These are phyloP conservation scores for Leptothorax acervorum DNA, from an alignment of 2,888 invertebrate species.

Conservation along the genomic window DNA sequence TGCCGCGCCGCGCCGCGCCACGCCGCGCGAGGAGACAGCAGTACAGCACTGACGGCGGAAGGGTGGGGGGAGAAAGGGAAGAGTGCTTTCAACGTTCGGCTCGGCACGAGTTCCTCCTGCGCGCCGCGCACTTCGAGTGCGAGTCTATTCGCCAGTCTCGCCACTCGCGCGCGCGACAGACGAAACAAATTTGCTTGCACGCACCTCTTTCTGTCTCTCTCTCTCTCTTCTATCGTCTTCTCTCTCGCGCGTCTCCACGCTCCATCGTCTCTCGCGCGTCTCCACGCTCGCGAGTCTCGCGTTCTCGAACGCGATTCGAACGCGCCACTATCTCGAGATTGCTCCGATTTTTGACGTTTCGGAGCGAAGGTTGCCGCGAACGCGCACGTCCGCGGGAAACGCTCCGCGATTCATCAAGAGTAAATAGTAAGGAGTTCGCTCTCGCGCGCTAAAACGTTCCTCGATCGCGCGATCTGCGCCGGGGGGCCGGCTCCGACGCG, in stretches of 20 bases:
- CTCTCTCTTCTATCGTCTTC: slow-evolving; percentile 1
- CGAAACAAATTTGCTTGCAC: slow-evolving; percentile 50
- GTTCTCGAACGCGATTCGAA: no score
- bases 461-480: no score
- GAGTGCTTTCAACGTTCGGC: slow-evolving; percentile 61
- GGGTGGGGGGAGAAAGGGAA: slow-evolving; percentile 42
- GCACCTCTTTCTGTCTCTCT: slow-evolving; percentile 17
- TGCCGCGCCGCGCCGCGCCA: no score
- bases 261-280: background rate
- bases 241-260: background rate
- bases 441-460: no score
- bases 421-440: no score
- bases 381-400: background rate
- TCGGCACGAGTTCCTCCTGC: slow-evolving; percentile 65
- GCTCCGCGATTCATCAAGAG: background rate
- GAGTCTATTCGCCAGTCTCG: no score
- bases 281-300: background rate
- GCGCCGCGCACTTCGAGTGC: slow-evolving; percentile 46
- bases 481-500: background rate
- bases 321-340: background rate
- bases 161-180: slow-evolving; percentile 46
- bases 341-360: background rate
- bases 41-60: slow-evolving; percentile 9
- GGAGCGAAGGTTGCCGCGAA: background rate
- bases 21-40: background rate